Evolutionary conservation across 1,140 invertebrate species (phyloP).

Genomic region (Ruditapes philippinarum): DNA sequence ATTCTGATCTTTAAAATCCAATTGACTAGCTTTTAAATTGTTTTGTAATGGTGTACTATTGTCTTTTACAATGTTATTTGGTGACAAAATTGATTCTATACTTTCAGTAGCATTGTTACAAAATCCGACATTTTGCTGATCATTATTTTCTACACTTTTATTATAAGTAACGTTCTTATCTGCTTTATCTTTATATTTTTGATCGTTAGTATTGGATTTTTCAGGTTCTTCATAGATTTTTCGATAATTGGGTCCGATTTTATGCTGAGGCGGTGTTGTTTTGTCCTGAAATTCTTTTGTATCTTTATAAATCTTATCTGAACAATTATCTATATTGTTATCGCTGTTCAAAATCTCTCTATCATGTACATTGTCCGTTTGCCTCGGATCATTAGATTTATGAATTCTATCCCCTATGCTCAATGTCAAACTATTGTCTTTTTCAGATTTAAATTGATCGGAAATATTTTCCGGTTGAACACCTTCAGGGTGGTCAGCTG

Average conservation of each 20-base stretch:
- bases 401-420: not conserved
- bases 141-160: not conserved
- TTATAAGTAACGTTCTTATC: not conserved
- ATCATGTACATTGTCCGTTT: conserved; percentile 8
- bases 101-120: not conserved
- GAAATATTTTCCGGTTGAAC: conserved; percentile 17
- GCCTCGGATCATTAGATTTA: conserved; percentile 3
- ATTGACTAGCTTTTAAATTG: conserved; percentile 44
- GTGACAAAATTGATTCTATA: not conserved
- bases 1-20: conserved; percentile 36
- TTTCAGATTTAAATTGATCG: not conserved
- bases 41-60: conserved; percentile 34
- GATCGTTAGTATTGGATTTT: conserved; percentile 12
- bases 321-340: conserved; percentile 14
- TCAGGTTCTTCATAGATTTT: conserved; percentile 20
- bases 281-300: conserved; percentile 13
- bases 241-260: conserved; percentile 43
- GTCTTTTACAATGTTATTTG: conserved; percentile 30
- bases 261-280: not conserved
- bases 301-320: conserved; percentile 16
- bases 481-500: not conserved
- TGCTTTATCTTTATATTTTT: not conserved
- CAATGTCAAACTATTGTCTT: conserved; percentile 8
- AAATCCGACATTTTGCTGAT: not conserved
- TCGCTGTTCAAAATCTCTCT: conserved; percentile 4